A percentile compares a stretch with the other conserved stretches of the same genome.
These are phyloP conservation scores for Euthynnus affinis DNA, from an alignment of 2,797 vertebrate species.

Conservation along the genomic window DNA sequence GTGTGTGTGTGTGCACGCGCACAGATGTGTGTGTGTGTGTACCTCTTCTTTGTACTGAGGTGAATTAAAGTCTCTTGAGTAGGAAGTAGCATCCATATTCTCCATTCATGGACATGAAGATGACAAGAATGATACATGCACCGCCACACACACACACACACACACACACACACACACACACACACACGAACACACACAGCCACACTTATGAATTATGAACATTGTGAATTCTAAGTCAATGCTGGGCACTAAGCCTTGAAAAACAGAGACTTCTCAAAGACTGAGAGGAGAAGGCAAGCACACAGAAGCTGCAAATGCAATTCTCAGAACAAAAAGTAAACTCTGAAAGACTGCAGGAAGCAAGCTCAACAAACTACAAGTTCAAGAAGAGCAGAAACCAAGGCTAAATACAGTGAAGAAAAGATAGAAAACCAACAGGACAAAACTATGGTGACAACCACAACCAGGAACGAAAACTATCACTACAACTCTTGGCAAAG, in stretches of 20 bases:
- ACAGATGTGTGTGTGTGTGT: conserved; percentile 62
- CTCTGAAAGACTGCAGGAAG: conserved; percentile 46
- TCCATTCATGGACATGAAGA: conserved; percentile 85
- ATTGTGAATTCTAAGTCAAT: conserved; percentile 42
- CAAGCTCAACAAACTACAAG: conserved; percentile 48
- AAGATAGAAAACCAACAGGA: conserved; percentile 45
- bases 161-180: conserved; percentile 46
- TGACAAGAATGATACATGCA: conserved; percentile 69
- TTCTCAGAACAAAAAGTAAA: conserved; percentile 48
- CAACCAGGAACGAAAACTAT: conserved; percentile 42
- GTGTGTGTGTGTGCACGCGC: conserved; percentile 18
- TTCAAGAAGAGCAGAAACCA: conserved; percentile 49
- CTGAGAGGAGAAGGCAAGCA: conserved; percentile 53
- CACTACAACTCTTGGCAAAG: conserved; percentile 25
- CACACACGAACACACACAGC: conserved; percentile 30
- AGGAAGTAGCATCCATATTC: conserved; percentile 84
- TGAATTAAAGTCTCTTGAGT: conserved; percentile 88
- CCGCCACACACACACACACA: conserved; percentile 38
- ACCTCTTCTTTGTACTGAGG: conserved; percentile 86
- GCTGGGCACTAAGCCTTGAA: conserved; percentile 47
- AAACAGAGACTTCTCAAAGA: conserved; percentile 42
- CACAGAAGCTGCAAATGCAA: conserved; percentile 68
- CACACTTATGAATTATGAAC: conserved; percentile 56
- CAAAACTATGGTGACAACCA: conserved; percentile 51
- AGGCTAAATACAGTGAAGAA: conserved; percentile 31